phyloP scores from a whole-genome alignment of 2,888 invertebrate genomes.

The Agrochola lota region DNA sequence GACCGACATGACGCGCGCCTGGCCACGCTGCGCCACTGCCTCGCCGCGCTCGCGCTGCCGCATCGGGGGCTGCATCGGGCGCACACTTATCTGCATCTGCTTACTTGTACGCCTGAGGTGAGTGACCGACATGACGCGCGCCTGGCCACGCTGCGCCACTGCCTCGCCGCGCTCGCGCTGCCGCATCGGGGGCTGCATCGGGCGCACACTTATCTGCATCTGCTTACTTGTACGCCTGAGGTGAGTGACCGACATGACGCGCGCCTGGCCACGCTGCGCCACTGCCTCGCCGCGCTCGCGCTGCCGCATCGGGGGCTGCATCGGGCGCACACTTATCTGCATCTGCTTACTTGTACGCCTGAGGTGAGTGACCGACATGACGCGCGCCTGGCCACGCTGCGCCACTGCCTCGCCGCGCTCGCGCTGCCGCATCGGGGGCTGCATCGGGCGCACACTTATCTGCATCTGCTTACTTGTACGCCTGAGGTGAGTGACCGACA shows the following conservation, averaged over 20 bases:
- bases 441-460: slow-evolving; percentile 97
- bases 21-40: slow-evolving; percentile 81
- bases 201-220: slow-evolving; percentile 96
- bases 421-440: slow-evolving; percentile 88
- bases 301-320: slow-evolving; percentile 91
- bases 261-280: slow-evolving; percentile 73
- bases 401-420: slow-evolving; percentile 86
- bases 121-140: slow-evolving; percentile 47
- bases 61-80: slow-evolving; percentile 94
- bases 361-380: slow-evolving; percentile 90
- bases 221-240: slow-evolving; percentile 95
- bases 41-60: slow-evolving; percentile 84
- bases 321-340: slow-evolving; percentile 96
- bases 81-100: slow-evolving; percentile 96
- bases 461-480: slow-evolving; percentile 95
- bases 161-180: slow-evolving; percentile 84
- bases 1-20: slow-evolving; percentile 53
- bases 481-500: slow-evolving; percentile 92
- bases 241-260: slow-evolving; percentile 83
- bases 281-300: slow-evolving; percentile 85
- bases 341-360: slow-evolving; percentile 95
- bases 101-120: slow-evolving; percentile 95
- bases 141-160: slow-evolving; percentile 78
- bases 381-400: slow-evolving; percentile 69
- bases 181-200: slow-evolving; percentile 93